phyloP scores from a whole-genome alignment of 2,113 vertebrate species.

The Mobula birostris region DNA sequence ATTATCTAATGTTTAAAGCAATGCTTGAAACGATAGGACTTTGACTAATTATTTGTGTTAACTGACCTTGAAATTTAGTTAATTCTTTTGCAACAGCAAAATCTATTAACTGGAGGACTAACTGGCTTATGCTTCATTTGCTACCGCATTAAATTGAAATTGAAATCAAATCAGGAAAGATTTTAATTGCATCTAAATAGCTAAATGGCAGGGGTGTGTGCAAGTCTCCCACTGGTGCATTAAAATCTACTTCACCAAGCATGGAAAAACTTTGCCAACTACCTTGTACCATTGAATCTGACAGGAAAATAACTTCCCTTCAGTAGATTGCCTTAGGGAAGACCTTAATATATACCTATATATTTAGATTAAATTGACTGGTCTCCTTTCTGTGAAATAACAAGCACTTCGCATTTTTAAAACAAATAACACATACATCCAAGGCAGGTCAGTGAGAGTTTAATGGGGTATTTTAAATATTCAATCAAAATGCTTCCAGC shows the following conservation, averaged over 20 bases:
- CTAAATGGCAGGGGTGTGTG: constrained; percentile 31
- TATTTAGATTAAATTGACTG: constrained; percentile 31
- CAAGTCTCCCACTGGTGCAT: constrained; percentile 18
- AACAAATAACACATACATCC: neutral
- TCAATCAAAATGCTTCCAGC: constrained; percentile 7
- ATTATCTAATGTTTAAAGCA: constrained; percentile 10
- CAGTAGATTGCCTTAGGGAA: constrained; percentile 10
- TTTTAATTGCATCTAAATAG: constrained; percentile 36
- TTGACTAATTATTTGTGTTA: constrained; percentile 35
- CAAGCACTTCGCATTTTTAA: neutral
- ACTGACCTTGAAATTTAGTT: constrained; percentile 36
- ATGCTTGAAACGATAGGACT: neutral
- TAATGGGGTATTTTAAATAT: constrained; percentile 25
- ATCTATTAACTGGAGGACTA: constrained; percentile 16
- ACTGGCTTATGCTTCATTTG: constrained; percentile 23
- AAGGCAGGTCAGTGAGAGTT: constrained; percentile 10
- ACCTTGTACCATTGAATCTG: constrained; percentile 24
- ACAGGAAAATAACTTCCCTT: constrained; percentile 27
- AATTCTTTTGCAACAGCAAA: constrained; percentile 10
- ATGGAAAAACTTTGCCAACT: constrained; percentile 8
- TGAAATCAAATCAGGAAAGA: constrained; percentile 35
- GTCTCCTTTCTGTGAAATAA: constrained; percentile 12
- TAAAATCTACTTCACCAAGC: neutral
- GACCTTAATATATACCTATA: constrained; percentile 20
- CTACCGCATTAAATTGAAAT: constrained; percentile 12